Evolutionary conservation across 2,797 vertebrate species (phyloP).

Genomic region (Schizothorax lantsangensis): DNA sequence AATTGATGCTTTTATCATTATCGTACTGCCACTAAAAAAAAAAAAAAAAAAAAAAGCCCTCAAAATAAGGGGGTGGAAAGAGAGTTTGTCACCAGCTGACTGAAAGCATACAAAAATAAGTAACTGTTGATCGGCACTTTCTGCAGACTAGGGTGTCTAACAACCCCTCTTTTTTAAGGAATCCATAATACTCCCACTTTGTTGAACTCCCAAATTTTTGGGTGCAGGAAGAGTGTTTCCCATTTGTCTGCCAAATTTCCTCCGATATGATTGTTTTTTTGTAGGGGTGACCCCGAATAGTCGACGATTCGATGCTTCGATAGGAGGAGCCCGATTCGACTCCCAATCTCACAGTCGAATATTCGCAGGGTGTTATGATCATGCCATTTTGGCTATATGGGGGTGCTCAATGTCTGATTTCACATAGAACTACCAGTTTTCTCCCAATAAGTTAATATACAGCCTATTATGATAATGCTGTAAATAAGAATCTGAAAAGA

Average conservation of each 20-base stretch:
- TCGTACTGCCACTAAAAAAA: background rate
- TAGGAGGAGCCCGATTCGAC: too few relatives aligned
- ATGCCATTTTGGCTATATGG: too few relatives aligned
- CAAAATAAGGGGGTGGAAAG: background rate
- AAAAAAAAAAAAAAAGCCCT: background rate
- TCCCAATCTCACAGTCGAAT: too few relatives aligned
- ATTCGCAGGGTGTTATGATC: too few relatives aligned
- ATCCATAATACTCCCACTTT: background rate
- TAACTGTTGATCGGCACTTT: background rate
- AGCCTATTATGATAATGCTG: too few relatives aligned
- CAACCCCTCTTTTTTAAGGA: background rate
- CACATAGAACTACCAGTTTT: too few relatives aligned
- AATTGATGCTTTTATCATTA: background rate
- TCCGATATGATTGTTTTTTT: background rate
- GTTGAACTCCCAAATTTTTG: background rate
- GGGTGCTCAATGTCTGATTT: too few relatives aligned
- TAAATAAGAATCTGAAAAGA: too few relatives aligned
- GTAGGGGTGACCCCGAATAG: too few relatives aligned
- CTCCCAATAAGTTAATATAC: too few relatives aligned
- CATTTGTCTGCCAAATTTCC: background rate
- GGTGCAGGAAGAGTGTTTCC: background rate
- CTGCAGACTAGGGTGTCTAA: background rate
- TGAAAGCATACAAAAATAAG: background rate
- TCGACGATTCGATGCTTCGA: too few relatives aligned
- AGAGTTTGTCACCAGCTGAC: background rate